Conservation (phyloP, 2,797 vertebrate species). For the Argentina silus region DNA sequence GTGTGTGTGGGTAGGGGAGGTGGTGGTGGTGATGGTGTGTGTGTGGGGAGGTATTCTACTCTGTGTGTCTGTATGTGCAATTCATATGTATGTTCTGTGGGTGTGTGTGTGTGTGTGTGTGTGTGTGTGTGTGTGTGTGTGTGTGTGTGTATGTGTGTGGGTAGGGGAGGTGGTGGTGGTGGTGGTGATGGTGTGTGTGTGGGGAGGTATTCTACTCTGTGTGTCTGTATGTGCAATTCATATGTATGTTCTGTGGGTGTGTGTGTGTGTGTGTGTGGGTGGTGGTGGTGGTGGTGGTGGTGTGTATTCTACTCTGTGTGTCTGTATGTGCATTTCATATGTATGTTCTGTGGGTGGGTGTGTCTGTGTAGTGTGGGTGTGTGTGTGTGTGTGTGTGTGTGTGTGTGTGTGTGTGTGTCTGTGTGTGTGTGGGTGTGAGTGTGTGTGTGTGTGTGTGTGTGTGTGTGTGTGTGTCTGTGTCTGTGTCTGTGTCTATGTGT, state of each 20-base stretch:
- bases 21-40: conserved; percentile 13
- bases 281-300: not conserved
- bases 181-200: not conserved
- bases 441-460: not conserved
- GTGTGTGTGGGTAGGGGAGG: not conserved
- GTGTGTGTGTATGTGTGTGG: not conserved
- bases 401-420: not conserved
- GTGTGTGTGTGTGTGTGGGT: not conserved
- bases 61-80: not conserved
- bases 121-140: not conserved
- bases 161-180: not conserved
- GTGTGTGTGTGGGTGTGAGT: not conserved
- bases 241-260: not conserved
- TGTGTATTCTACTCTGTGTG: not conserved
- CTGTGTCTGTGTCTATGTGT: too few relatives aligned
- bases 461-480: not conserved
- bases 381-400: not conserved
- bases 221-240: not conserved
- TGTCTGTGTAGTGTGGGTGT: not conserved
- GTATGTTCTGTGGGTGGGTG: too few relatives aligned
- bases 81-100: too few relatives aligned
- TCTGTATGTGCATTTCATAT: not conserved
- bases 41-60: too few relatives aligned
- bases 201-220: too few relatives aligned
- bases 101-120: not conserved